A percentile compares a stretch with the other conserved stretches of the same genome.
Conservation (phyloP, 2,888 invertebrate species). For the Agrotis ipsilon region DNA sequence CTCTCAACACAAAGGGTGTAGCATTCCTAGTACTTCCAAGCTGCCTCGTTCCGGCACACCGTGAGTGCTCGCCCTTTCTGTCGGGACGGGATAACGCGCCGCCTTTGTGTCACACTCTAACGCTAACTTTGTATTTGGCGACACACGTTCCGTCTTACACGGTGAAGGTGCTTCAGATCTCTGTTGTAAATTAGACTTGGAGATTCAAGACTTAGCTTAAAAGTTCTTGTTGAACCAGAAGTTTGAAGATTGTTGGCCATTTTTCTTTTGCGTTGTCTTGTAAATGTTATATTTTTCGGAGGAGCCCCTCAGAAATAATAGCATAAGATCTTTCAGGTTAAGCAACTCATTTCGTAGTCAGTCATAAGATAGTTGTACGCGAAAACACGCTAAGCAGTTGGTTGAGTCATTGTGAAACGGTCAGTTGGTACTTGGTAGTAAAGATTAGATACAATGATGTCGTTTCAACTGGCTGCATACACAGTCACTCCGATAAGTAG, state of each 20-base stretch:
- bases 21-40: constrained; percentile 12
- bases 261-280: neutral
- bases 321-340: neutral
- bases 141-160: constrained; percentile 14
- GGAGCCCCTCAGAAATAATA: neutral
- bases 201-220: constrained; percentile 10
- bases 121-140: constrained; percentile 35
- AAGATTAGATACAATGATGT: too few relatives aligned
- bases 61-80: constrained; percentile 48
- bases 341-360: neutral
- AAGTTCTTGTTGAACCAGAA: constrained; percentile 22
- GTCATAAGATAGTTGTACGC: neutral
- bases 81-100: constrained; percentile 61
- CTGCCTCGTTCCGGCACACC: constrained; percentile 1
- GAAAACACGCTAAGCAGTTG: too few relatives aligned
- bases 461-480: too few relatives aligned
- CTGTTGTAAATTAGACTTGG: constrained; percentile 34
- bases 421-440: too few relatives aligned
- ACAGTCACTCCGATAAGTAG: too few relatives aligned
- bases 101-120: constrained; percentile 40
- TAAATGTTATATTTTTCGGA: neutral
- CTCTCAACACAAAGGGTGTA: constrained; percentile 14
- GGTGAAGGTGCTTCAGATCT: constrained; percentile 5
- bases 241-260: constrained; percentile 8
- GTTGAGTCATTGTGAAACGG: too few relatives aligned